These are phyloP conservation scores for Nephila pilipes DNA, from an alignment of 1,140 invertebrate genomes.

Conservation along the genomic window DNA sequence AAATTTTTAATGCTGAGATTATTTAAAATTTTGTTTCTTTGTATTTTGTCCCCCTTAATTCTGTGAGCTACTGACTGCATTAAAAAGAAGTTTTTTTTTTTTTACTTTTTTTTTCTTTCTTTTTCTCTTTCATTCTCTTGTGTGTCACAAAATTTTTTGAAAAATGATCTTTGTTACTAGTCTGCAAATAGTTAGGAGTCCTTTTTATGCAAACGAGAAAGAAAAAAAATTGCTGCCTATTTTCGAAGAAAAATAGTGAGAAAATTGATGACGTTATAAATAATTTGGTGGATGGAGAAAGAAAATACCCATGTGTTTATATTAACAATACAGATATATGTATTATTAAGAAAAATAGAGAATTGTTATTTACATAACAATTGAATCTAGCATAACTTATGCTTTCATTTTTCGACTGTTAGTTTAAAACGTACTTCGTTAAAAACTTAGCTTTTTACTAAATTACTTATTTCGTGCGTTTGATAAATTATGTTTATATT, in stretches of 20 bases:
- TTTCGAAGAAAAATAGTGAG: not conserved
- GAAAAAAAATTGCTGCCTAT: not conserved
- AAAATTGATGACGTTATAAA: not conserved
- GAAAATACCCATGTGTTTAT: no score
- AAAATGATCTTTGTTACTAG: constrained; percentile 45
- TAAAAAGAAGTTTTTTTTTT: no score
- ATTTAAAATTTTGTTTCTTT: constrained; percentile 39
- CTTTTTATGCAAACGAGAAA: not conserved
- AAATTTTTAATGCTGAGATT: constrained; percentile 31
- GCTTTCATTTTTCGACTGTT: no score
- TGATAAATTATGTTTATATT: no score
- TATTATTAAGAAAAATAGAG: no score
- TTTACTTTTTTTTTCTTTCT: not conserved
- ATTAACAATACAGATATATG: no score
- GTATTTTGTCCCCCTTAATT: not conserved
- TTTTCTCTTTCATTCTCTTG: not conserved
- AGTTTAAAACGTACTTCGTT: no score
- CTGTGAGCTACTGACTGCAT: constrained; percentile 21
- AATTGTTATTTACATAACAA: no score
- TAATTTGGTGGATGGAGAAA: not conserved
- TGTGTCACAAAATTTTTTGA: constrained; percentile 39
- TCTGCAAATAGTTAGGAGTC: constrained; percentile 12
- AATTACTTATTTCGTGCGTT: no score
- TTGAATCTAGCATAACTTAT: no score
- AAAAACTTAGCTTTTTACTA: no score